Conservation (phyloP, 2,113 vertebrate genomes). For the Scatophagus argus region DNA sequence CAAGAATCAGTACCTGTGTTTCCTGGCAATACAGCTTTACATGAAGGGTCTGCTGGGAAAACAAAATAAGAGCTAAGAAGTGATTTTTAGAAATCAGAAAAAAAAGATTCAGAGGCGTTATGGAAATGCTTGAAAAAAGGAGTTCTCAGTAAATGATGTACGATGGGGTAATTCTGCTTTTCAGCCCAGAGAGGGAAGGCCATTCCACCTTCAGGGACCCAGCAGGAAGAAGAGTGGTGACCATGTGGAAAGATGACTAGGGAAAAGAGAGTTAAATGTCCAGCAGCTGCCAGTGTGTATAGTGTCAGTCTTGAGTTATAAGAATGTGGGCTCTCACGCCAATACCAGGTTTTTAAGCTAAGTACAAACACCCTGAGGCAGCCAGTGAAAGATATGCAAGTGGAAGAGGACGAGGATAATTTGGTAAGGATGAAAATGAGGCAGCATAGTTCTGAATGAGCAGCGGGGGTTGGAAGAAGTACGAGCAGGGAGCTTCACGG, state of each 20-base stretch:
- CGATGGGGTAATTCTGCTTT: constrained; percentile 22
- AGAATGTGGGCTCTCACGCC: constrained; percentile 7
- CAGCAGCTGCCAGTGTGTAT: neutral
- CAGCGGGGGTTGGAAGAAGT: constrained; percentile 3
- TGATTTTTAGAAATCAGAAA: neutral
- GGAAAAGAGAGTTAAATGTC: constrained; percentile 17
- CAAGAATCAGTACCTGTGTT: neutral
- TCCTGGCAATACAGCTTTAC: neutral
- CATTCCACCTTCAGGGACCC: constrained; percentile 14
- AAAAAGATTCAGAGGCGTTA: neutral
- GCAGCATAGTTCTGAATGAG: constrained; percentile 41
- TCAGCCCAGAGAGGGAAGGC: constrained; percentile 46
- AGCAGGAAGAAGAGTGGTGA: constrained; percentile 13
- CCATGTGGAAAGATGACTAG: constrained; percentile 44
- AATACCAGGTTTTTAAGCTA: constrained; percentile 23
- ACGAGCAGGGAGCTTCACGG: constrained; percentile 23
- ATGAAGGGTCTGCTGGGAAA: neutral
- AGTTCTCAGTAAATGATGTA: constrained; percentile 32
- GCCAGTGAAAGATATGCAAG: neutral
- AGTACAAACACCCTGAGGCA: constrained; percentile 42
- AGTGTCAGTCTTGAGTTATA: constrained; percentile 19
- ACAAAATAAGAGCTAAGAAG: neutral
- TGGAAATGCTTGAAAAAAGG: constrained; percentile 15
- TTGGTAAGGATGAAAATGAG: constrained; percentile 45
- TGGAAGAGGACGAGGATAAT: constrained; percentile 17